Evolutionary conservation across 2,888 invertebrate genomes (phyloP), one percentile per base, ranked within the genome.

Genomic region (Sesia apiformis): DNA sequence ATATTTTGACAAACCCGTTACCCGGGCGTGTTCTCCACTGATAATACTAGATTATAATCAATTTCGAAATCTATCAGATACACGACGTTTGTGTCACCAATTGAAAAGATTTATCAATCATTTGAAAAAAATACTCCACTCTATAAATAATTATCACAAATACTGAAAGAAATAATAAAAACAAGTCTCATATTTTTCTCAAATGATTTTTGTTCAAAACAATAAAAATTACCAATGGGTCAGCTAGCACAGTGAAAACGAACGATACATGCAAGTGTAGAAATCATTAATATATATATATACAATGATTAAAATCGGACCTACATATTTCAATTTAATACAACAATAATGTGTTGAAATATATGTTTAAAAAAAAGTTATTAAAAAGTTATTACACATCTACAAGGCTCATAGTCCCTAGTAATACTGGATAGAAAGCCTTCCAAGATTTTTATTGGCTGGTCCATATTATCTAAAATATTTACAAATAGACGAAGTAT

Each of bases 11-110:
- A 70, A 73, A 67, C 76, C 81, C 76, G 54, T 62, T 43, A 41
- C 40, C 56, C 60, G 75, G 78, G 76, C n/a, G n/a, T 63, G 62
- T 61, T 58, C 64, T 74, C 61, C 76, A 70, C 67, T 72, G 75
- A 77, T 76, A 82, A 79, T 71, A 76, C 79, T 81, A 82, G 43
- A 58, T 51, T 55, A 72, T 61, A 60, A 81, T 86, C 87, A 87
- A 86, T 87, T 87, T 87, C 87, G 86, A 88, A 23, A 85, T 78
- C 86, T 84, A 87, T 83, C 87, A 85, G 86, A 81, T 71, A 72
- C 66, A 72, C 70, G 74, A 72, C 74, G 60, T 52, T 57, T 51
- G 3, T 6, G 1, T 1, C 23, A 23, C 23, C 23, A 2, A 23
- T 23, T 23, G 23, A 51, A 51, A 42, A 6, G 5, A 42, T 6